A percentile compares a stretch with the other conserved stretches of the same genome.
Evolutionary conservation across 2,113 vertebrate genomes (phyloP).

Genomic region (Myanophis thanlyinensis): DNA sequence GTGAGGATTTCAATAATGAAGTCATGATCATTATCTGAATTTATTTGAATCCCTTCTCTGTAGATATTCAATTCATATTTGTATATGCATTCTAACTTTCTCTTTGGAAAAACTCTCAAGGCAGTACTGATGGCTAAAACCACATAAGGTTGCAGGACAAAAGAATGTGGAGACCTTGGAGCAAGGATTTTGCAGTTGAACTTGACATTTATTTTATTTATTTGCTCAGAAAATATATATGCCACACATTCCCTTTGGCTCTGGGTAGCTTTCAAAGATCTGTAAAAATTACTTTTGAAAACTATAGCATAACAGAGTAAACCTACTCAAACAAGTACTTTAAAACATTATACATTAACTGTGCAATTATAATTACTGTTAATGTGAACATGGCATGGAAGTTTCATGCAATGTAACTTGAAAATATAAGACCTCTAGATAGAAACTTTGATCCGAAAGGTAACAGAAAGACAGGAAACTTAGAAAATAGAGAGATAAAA

Average conservation of each 20-base stretch:
- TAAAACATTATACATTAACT: not conserved
- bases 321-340: not conserved
- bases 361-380: not conserved
- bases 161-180: not conserved
- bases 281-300: not conserved
- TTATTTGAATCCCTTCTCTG: not conserved
- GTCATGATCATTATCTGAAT: not conserved
- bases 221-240: not conserved
- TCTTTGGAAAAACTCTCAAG: not conserved
- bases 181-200: not conserved
- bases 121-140: not conserved
- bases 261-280: not conserved
- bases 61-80: not conserved
- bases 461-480: not conserved
- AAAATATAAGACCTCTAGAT: not conserved
- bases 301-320: not conserved
- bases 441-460: not conserved
- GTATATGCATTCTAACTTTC: not conserved
- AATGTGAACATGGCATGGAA: not conserved
- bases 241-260: not conserved
- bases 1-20: not conserved
- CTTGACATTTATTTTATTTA: not conserved
- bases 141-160: not conserved
- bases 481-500: not conserved
- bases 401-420: not conserved